phyloP scores from a whole-genome alignment of 2,888 invertebrate genomes.

The Plusia festucae region DNA sequence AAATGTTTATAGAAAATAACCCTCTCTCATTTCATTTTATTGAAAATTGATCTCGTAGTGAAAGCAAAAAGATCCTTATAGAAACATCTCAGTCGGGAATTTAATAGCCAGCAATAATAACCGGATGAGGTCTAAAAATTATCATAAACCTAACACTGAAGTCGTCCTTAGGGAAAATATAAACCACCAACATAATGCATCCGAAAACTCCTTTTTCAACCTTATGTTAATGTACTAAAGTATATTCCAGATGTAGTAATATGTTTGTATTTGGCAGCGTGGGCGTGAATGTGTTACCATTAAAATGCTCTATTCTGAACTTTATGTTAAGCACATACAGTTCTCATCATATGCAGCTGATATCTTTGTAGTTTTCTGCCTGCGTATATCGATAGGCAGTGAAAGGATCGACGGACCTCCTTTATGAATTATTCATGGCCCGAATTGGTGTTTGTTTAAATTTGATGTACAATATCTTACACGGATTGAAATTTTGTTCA shows the following conservation, averaged over 20 bases:
- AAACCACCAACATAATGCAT: slow-evolving; percentile 15
- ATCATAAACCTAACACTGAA: slow-evolving; percentile 74
- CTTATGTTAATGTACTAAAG: slow-evolving; percentile 47
- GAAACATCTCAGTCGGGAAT: slow-evolving; percentile 70
- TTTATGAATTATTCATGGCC: slow-evolving; percentile 81
- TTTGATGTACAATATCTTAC: slow-evolving; percentile 79
- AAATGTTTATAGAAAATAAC: slow-evolving; percentile 40
- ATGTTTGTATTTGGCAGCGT: slow-evolving; percentile 47
- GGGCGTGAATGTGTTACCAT: slow-evolving; percentile 1
- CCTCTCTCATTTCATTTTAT: slow-evolving; percentile 47
- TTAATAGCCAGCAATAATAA: slow-evolving; percentile 74
- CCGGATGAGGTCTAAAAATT: slow-evolving; percentile 74
- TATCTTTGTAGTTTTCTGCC: slow-evolving; percentile 52
- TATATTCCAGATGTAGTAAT: slow-evolving; percentile 28
- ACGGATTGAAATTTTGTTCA: slow-evolving; percentile 73
- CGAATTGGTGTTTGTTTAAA: slow-evolving; percentile 83
- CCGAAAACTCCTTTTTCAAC: slow-evolving; percentile 15
- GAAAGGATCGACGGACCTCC: slow-evolving; percentile 68
- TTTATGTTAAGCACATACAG: slow-evolving; percentile 16
- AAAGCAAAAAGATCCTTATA: slow-evolving; percentile 59
- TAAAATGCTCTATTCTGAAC: slow-evolving; percentile 14
- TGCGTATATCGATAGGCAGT: slow-evolving; percentile 68
- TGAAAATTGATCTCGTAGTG: slow-evolving; percentile 51
- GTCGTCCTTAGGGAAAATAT: slow-evolving; percentile 66
- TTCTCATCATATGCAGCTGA: not conserved